These are phyloP conservation scores for Agriopis marginaria DNA, from an alignment of 2,888 invertebrate genomes.

Conservation along the genomic window DNA sequence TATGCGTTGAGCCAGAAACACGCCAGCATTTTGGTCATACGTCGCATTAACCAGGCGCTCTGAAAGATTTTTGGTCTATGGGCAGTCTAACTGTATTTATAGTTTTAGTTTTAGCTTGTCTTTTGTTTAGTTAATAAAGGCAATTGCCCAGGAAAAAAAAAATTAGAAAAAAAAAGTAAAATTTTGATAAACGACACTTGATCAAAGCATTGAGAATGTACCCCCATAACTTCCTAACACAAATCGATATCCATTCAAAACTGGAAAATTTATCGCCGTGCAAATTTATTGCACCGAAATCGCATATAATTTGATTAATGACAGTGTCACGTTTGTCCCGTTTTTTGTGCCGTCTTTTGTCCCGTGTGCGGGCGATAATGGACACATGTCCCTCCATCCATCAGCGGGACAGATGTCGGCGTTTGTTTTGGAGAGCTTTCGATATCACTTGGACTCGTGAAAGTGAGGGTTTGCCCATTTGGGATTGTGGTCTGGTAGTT, in stretches of 20 bases:
- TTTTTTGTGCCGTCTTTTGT: conserved; percentile 49
- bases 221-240: conserved; percentile 38
- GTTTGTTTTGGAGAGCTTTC: conserved; percentile 57
- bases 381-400: conserved; percentile 83
- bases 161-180: no score
- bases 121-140: no score
- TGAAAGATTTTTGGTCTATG: no score
- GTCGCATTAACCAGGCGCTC: no score
- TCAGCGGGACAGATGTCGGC: conserved; percentile 62
- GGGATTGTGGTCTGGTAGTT: conserved; percentile 20
- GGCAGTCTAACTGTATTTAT: no score
- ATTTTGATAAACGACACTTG: conserved; percentile 3
- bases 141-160: no score
- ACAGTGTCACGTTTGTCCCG: conserved; percentile 61
- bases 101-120: no score
- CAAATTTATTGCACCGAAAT: conserved; percentile 64
- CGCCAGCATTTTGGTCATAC: no score
- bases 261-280: conserved; percentile 55
- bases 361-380: conserved; percentile 66
- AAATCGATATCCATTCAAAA: conserved; percentile 46
- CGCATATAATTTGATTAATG: conserved; percentile 80
- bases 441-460: conserved; percentile 52
- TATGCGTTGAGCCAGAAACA: no score
- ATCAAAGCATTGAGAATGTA: conserved; percentile 27
- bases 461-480: conserved; percentile 35